Evolutionary conservation across 2,113 vertebrate genomes (phyloP).

Genomic region (Heliornis fulica): DNA sequence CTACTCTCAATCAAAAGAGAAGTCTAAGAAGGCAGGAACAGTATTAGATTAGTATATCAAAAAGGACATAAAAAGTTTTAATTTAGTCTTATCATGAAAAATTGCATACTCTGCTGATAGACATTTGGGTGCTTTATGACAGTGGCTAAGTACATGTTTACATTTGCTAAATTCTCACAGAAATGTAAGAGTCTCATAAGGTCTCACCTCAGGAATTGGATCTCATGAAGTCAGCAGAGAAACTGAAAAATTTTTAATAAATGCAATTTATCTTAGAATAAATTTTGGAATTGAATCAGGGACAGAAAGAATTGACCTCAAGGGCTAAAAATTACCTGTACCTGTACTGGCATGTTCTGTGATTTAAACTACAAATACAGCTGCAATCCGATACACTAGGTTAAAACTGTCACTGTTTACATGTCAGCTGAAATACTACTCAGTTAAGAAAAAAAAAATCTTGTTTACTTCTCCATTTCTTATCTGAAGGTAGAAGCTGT

Average conservation of each 20-base stretch:
- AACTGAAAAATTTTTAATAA: no score
- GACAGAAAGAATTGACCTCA: neutral
- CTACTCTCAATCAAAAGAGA: neutral
- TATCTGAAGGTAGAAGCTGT: neutral
- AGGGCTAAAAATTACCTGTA: neutral
- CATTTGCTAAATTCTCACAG: neutral
- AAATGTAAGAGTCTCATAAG: neutral
- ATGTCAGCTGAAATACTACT: neutral
- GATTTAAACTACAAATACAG: neutral
- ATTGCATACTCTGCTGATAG: neutral
- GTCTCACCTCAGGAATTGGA: fast-evolving
- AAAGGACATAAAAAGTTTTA: neutral
- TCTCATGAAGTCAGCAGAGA: neutral
- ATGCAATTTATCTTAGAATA: no score
- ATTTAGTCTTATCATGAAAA: neutral
- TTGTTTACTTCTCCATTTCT: neutral
- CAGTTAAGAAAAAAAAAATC: neutral
- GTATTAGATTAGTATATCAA: neutral
- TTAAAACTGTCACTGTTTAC: neutral
- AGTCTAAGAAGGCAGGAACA: neutral
- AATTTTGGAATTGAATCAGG: neutral
- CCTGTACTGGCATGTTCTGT: neutral
- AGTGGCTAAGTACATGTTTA: neutral
- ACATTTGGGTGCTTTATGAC: neutral
- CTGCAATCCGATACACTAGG: neutral